Percentiles rank a stretch among this genome's conserved stretches.
phyloP scores from a whole-genome alignment of 1,140 invertebrate genomes.

The Alviniconcha marisindica region DNA sequence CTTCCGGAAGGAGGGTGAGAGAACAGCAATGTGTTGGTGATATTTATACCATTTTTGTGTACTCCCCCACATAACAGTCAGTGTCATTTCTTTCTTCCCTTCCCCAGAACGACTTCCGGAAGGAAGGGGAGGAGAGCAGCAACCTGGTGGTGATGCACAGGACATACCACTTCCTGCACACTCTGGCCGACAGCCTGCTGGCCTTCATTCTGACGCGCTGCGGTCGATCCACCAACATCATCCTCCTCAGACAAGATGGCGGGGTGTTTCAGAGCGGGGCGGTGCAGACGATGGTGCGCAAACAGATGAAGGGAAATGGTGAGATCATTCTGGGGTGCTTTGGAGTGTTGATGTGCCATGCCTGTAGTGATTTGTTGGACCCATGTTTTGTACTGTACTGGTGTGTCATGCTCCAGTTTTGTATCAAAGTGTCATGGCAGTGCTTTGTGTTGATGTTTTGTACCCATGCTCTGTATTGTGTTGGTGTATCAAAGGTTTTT shows the following conservation, averaged over 20 bases:
- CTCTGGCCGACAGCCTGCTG: slow-evolving; percentile 47
- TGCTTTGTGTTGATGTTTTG: too few species aligned
- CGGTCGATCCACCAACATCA: slow-evolving; percentile 53
- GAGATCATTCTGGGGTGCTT: background rate
- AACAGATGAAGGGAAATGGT: slow-evolving; percentile 38
- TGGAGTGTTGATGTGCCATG: too few species aligned
- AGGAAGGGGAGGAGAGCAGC: slow-evolving; percentile 40
- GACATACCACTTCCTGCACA: slow-evolving; percentile 56
- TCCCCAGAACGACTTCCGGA: slow-evolving; percentile 58
- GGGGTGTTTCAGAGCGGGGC: slow-evolving; percentile 66
- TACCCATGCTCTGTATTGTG: too few species aligned
- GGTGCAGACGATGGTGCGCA: slow-evolving; percentile 59
- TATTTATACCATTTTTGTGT: too few species aligned
- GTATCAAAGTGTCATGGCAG: too few species aligned
- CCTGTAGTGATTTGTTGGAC: too few species aligned
- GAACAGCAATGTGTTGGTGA: too few species aligned
- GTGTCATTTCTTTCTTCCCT: background rate
- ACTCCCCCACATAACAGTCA: background rate
- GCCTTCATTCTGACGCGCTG: slow-evolving; percentile 53
- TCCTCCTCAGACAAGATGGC: slow-evolving; percentile 54
- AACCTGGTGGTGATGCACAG: slow-evolving; percentile 54
- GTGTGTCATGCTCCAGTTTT: too few species aligned
- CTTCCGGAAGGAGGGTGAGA: too few species aligned
- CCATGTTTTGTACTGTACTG: too few species aligned
- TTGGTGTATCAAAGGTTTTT: too few species aligned